phyloP scores from a whole-genome alignment of 2,888 invertebrate species.

The Pelosia muscerda region DNA sequence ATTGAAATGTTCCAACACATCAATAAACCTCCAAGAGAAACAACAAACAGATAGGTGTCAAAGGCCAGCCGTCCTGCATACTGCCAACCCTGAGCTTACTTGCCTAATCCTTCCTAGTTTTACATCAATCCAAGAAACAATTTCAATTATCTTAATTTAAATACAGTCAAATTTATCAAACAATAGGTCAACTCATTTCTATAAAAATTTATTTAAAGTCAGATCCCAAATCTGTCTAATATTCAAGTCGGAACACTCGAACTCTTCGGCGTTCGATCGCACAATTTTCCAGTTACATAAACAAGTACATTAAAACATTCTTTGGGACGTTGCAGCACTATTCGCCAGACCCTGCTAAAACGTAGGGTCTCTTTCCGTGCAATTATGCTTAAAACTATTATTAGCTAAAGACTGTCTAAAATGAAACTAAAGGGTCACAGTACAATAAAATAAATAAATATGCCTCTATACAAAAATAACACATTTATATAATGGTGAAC shows the following conservation, averaged over 20 bases:
- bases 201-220: slow-evolving; percentile 57
- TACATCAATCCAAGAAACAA: slow-evolving; percentile 73
- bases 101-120: slow-evolving; percentile 64
- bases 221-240: slow-evolving; percentile 62
- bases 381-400: slow-evolving; percentile 75
- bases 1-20: slow-evolving; percentile 76
- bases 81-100: slow-evolving; percentile 73
- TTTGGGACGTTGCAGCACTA: slow-evolving; percentile 84
- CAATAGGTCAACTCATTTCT: slow-evolving; percentile 54
- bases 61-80: slow-evolving; percentile 57
- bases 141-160: slow-evolving; percentile 60
- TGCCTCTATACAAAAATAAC: slow-evolving; percentile 85
- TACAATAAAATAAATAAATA: slow-evolving; percentile 84
- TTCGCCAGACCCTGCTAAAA: slow-evolving; percentile 82
- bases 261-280: slow-evolving; percentile 56
- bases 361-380: slow-evolving; percentile 82
- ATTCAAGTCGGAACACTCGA: slow-evolving; percentile 44
- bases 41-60: slow-evolving; percentile 73
- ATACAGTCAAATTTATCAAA: slow-evolving; percentile 64
- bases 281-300: slow-evolving; percentile 66
- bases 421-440: slow-evolving; percentile 75
- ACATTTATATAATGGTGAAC: slow-evolving; percentile 81
- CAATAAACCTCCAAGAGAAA: slow-evolving; percentile 69
- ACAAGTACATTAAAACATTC: slow-evolving; percentile 75
- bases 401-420: slow-evolving; percentile 77